Percentiles rank a stretch among this genome's conserved stretches.
These are phyloP conservation scores for Hoplodrina blanda DNA, from an alignment of 2,888 invertebrate genomes.

Conservation along the genomic window DNA sequence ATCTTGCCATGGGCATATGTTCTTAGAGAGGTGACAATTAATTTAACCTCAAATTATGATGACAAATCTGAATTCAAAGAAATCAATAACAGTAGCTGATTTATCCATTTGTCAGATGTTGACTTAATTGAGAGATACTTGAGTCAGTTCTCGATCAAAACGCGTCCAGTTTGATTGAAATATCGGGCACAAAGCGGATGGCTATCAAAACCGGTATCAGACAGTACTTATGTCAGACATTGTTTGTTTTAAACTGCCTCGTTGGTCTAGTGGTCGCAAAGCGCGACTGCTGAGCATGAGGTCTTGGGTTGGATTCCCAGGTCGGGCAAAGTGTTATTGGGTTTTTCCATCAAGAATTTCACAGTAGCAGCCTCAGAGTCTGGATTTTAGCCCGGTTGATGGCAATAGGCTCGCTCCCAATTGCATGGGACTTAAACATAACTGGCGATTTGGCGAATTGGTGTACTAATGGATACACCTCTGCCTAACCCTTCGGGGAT, in stretches of 20 bases:
- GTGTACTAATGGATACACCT: no score
- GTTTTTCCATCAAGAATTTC: no score
- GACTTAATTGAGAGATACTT: constrained; percentile 37
- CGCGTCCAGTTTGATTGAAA: constrained; percentile 41
- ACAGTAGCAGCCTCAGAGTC: no score
- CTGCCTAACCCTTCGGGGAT: no score
- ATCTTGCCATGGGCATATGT: constrained; percentile 2
- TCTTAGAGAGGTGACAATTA: constrained; percentile 1
- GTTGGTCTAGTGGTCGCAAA: no score
- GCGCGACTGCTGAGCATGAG: no score
- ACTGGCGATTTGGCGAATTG: no score
- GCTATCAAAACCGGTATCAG: constrained; percentile 41
- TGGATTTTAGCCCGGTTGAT: no score
- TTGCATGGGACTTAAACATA: no score
- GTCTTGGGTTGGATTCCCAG: no score
- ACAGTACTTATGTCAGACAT: constrained; percentile 15
- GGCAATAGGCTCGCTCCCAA: no score
- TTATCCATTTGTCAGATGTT: constrained; percentile 5
- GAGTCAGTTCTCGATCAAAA: constrained; percentile 53
- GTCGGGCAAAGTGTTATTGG: no score
- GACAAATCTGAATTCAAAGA: constrained; percentile 17
- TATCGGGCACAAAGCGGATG: constrained; percentile 29
- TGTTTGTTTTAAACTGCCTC: not conserved
- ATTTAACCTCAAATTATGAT: constrained; percentile 15
- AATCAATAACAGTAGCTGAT: constrained; percentile 19